These are phyloP conservation scores for Epizoanthus stellaris DNA, from an alignment of 92 coral and sea anemone species.

Conservation along the genomic window DNA sequence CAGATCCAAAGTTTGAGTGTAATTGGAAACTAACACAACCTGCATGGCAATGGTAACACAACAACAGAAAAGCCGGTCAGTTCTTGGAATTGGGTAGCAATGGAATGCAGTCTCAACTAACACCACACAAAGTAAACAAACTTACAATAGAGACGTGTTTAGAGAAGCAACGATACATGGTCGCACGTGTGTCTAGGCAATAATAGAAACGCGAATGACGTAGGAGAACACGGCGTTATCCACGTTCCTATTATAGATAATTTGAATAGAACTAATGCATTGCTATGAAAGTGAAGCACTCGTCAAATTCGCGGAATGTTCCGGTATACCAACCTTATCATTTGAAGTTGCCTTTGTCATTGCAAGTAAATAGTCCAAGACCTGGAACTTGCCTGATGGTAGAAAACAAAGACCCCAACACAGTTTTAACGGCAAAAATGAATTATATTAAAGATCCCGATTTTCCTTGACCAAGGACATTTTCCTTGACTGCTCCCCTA, in stretches of 20 bases:
- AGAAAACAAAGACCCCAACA: background rate
- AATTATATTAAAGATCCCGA: background rate
- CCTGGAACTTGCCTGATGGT: slow-evolving; percentile 89
- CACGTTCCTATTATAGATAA: background rate
- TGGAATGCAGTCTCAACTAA: no score
- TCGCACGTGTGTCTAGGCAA: background rate
- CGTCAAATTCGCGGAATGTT: no score
- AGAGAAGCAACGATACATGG: no score
- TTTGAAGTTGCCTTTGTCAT: slow-evolving; percentile 90
- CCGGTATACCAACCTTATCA: slow-evolving; percentile 70
- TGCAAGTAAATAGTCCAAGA: slow-evolving; percentile 86
- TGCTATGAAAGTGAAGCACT: no score
- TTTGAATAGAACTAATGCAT: no score
- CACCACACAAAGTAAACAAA: no score
- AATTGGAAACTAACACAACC: slow-evolving; percentile 94
- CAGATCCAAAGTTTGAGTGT: slow-evolving; percentile 96
- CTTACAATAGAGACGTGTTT: no score
- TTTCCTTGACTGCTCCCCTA: no score
- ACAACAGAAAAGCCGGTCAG: no score
- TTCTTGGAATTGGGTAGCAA: no score
- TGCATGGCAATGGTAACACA: background rate
- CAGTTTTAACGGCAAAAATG: background rate
- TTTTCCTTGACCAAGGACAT: no score
- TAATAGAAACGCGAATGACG: background rate
- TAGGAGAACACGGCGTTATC: background rate